Conservation (phyloP, 92 coral and sea anemone genomes). For the Actinernus sp. region DNA sequence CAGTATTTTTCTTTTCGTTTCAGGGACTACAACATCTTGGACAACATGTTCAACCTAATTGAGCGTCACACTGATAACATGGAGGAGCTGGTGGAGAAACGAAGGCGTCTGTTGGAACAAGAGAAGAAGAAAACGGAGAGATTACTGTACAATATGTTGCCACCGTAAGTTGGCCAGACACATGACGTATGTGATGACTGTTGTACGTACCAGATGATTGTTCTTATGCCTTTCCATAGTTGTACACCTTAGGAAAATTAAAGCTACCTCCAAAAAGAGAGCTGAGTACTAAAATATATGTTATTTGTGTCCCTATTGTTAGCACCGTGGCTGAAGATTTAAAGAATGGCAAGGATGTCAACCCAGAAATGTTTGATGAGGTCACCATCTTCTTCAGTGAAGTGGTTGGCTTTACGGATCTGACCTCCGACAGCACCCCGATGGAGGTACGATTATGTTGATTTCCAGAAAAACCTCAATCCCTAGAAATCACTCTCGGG, state of each 20-base stretch:
- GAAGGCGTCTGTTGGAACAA: constrained; percentile 71
- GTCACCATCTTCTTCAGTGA: constrained; percentile 88
- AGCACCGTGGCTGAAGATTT: constrained; percentile 85
- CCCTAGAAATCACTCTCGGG: too few relatives aligned
- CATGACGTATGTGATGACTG: too few relatives aligned
- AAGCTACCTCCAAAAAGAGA: too few relatives aligned
- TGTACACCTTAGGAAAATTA: too few relatives aligned
- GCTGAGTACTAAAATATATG: too few relatives aligned
- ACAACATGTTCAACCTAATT: constrained; percentile 79
- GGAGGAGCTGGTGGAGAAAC: constrained; percentile 81
- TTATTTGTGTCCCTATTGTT: too few relatives aligned
- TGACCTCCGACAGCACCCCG: constrained; percentile 88
- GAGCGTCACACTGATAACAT: constrained; percentile 85
- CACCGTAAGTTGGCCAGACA: constrained; percentile 80
- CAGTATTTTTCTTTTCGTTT: too few relatives aligned
- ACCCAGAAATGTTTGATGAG: constrained; percentile 80
- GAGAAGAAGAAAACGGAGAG: constrained; percentile 88
- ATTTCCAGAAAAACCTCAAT: too few relatives aligned
- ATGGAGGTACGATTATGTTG: too few relatives aligned
- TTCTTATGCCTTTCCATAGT: too few relatives aligned
- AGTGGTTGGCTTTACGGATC: constrained; percentile 81
- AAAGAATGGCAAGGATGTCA: constrained; percentile 78
- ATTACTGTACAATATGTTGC: constrained; percentile 77
- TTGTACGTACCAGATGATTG: too few relatives aligned
- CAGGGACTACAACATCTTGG: constrained; percentile 85